Conservation (phyloP, 2,113 vertebrate genomes). For the Cinclus cinclus region DNA sequence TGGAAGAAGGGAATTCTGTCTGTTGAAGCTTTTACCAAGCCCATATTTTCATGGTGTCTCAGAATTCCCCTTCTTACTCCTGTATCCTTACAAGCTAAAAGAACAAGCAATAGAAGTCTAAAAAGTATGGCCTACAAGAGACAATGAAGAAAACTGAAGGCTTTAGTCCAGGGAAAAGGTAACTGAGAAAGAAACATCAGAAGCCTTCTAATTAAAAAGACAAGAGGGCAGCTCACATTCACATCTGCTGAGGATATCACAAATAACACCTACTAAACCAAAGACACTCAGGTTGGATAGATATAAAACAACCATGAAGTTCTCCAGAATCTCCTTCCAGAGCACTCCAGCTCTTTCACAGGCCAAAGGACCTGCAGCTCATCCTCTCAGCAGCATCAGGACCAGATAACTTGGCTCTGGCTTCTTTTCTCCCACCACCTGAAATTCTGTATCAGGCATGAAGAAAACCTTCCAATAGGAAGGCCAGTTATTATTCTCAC, state of each 20-base stretch:
- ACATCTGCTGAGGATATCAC: neutral
- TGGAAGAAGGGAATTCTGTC: neutral
- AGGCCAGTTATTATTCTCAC: neutral
- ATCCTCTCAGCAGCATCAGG: neutral
- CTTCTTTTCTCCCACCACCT: neutral
- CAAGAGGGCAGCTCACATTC: neutral
- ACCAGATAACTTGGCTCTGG: neutral
- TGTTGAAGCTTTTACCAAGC: neutral
- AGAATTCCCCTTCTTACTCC: neutral
- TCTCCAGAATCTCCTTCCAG: neutral
- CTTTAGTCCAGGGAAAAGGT: neutral
- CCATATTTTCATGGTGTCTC: neutral
- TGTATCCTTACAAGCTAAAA: neutral
- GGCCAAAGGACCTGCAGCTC: neutral
- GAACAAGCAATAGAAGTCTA: neutral
- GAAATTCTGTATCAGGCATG: neutral
- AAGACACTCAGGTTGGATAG: neutral
- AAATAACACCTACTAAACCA: neutral
- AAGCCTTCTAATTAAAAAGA: neutral
- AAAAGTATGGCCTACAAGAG: neutral
- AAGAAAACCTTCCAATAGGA: neutral
- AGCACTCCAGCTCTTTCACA: neutral
- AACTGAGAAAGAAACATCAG: neutral
- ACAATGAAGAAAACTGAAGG: neutral
- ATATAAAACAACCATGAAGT: neutral